A percentile compares a stretch with the other conserved stretches of the same genome.
These are phyloP conservation scores for Bucorvus abyssinicus DNA, from an alignment of 2,797 vertebrate species.

Conservation along the genomic window DNA sequence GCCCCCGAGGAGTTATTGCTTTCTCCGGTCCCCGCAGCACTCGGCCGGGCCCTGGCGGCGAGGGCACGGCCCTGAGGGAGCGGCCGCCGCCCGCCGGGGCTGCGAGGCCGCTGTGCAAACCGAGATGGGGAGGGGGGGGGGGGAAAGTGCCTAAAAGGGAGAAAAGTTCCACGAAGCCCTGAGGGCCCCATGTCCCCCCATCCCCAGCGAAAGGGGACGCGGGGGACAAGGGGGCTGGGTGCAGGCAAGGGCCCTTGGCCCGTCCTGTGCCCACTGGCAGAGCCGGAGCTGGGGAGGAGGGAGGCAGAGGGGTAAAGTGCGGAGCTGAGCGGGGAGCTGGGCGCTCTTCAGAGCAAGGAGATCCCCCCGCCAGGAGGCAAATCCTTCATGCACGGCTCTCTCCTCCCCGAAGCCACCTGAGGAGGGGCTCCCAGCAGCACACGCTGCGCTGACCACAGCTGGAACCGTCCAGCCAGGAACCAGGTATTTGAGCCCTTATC, in stretches of 20 bases:
- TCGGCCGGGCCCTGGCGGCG: no score
- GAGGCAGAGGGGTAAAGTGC: constrained; percentile 28
- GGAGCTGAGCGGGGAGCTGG: constrained; percentile 12
- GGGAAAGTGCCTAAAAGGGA: constrained; percentile 13
- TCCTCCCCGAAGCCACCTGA: background rate
- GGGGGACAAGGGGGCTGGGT: accelerated
- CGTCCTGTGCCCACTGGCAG: background rate
- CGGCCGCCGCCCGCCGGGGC: accelerated
- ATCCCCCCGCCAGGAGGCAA: background rate
- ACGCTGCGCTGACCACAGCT: background rate
- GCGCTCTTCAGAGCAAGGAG: background rate
- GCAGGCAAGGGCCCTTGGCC: background rate
- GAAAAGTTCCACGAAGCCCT: background rate
- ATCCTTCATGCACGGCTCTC: background rate
- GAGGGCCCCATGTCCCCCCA: background rate
- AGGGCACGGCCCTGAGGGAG: background rate
- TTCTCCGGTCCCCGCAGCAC: background rate
- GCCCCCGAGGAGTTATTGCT: constrained; percentile 45
- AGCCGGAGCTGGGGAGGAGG: background rate
- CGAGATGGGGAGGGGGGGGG: accelerated
- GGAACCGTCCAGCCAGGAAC: background rate
- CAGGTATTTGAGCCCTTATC: background rate
- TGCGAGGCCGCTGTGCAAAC: background rate
- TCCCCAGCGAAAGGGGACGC: accelerated
- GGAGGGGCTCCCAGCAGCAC: background rate